Evolutionary conservation across 2,113 vertebrate genomes (phyloP).

Genomic region (Sarotherodon lohbergeri): DNA sequence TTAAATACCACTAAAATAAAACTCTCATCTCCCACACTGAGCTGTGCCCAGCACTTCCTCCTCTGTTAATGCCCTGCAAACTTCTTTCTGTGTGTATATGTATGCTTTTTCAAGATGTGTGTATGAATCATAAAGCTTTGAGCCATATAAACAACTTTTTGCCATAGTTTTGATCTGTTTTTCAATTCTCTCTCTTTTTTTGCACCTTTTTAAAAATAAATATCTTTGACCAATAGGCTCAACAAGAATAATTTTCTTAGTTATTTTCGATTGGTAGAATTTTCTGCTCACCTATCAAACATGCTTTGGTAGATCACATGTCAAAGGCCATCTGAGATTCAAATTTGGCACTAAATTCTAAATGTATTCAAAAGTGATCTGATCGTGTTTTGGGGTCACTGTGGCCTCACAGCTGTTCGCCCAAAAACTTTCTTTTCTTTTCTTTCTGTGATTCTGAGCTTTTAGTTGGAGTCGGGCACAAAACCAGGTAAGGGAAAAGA

Average conservation of each 20-base stretch:
- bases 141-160: not conserved
- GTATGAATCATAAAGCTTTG: not conserved
- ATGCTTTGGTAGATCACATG: rapidly evolving
- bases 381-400: not conserved
- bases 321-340: not conserved
- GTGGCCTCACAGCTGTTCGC: not conserved
- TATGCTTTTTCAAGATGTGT: not conserved
- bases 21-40: not conserved
- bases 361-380: not conserved
- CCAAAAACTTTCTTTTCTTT: not conserved
- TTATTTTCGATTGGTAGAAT: rapidly evolving
- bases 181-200: not conserved
- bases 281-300: not conserved
- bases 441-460: not conserved
- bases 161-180: not conserved
- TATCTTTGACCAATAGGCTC: not conserved
- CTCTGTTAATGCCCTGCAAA: constrained; percentile 42
- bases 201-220: not conserved
- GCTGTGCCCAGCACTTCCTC: not conserved
- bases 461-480: not conserved
- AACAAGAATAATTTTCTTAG: not conserved
- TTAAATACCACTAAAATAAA: constrained; percentile 30
- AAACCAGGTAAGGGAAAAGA: not conserved
- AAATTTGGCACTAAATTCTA: not conserved
- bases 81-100: not conserved